Evolutionary conservation across 2,797 vertebrate species (phyloP).

Genomic region (Meda fulgida): DNA sequence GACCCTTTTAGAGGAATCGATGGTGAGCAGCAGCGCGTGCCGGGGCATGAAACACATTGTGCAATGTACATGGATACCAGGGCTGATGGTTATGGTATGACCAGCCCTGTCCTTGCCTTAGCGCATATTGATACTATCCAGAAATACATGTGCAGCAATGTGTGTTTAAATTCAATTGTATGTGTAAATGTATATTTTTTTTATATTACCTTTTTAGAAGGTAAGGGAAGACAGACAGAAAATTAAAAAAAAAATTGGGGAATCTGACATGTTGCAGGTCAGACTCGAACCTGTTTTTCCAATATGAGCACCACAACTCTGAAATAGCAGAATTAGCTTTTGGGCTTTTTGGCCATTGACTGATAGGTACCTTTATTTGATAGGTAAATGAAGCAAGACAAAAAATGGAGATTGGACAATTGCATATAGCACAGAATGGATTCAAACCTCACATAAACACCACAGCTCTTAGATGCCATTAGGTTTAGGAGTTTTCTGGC

Average conservation of each 20-base stretch:
- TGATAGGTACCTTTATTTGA: background rate
- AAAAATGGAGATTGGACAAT: background rate
- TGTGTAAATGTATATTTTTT: background rate
- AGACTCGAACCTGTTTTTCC: background rate
- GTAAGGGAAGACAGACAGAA: background rate
- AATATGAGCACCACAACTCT: background rate
- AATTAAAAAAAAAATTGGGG: background rate
- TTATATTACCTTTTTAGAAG: background rate
- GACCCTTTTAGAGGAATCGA: conserved; percentile 54
- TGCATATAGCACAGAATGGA: background rate
- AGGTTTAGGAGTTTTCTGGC: background rate
- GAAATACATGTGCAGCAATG: background rate
- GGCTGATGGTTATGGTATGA: background rate
- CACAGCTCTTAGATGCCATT: background rate
- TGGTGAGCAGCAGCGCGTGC: conserved; percentile 41
- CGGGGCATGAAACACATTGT: conserved; percentile 13
- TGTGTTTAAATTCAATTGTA: background rate
- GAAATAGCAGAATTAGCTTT: background rate
- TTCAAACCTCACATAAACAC: background rate
- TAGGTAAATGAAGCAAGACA: background rate
- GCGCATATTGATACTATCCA: background rate
- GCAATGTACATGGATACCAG: conserved; percentile 17
- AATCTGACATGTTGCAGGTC: background rate
- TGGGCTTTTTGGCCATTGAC: no score
- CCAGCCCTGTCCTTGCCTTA: conserved; percentile 2